These are phyloP conservation scores for Epinephelus awoara DNA, from an alignment of 2,797 vertebrate genomes.

Conservation along the genomic window DNA sequence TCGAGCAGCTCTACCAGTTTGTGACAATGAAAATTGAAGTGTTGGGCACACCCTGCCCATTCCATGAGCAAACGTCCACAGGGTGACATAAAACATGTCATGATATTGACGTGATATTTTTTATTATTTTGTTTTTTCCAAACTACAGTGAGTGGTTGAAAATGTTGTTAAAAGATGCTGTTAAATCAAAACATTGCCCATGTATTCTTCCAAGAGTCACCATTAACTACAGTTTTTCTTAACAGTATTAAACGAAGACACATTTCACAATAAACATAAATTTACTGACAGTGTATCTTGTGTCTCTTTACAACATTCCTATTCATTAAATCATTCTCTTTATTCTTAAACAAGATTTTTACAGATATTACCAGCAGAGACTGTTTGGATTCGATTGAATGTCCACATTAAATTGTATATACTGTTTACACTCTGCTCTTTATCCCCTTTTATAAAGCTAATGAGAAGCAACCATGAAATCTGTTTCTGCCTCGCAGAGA, in stretches of 20 bases:
- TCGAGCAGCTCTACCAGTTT: no score
- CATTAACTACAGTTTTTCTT: not conserved
- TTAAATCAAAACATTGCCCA: not conserved
- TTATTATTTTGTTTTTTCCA: no score
- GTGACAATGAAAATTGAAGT: no score
- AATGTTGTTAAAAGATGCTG: not conserved
- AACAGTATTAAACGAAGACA: not conserved
- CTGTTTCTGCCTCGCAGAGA: not conserved
- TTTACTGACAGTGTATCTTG: not conserved
- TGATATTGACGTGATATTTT: no score
- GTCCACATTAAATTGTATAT: not conserved
- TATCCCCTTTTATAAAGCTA: not conserved
- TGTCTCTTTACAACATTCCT: not conserved
- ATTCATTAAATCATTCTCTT: not conserved
- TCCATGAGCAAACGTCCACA: no score
- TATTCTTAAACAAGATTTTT: not conserved
- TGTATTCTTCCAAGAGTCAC: not conserved
- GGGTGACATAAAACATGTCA: no score
- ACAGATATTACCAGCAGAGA: not conserved
- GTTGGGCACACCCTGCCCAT: no score
- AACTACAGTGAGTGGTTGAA: no score
- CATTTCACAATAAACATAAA: slow-evolving; percentile 7
- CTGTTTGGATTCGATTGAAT: slow-evolving; percentile 1
- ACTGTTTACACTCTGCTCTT: not conserved
- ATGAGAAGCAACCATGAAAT: not conserved